phyloP scores from a whole-genome alignment of 2,797 vertebrate genomes.

The Huso huso region DNA sequence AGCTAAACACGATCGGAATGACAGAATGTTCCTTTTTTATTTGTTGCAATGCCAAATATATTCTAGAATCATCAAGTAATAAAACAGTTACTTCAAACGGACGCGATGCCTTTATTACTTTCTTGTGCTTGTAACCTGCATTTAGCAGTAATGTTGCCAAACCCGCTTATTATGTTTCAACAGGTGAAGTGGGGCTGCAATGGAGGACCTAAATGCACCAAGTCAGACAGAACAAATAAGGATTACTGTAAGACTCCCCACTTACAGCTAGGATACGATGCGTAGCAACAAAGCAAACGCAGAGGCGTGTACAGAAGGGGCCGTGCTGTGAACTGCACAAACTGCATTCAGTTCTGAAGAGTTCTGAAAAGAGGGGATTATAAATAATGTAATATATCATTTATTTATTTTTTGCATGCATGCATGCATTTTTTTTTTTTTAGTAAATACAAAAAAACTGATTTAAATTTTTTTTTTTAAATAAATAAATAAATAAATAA shows the following conservation, averaged over 20 bases:
- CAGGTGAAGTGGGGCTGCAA: not conserved
- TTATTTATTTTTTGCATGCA: conserved; percentile 82
- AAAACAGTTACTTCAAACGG: conserved; percentile 57
- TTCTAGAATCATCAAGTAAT: conserved; percentile 23
- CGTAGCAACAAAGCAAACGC: conserved; percentile 40
- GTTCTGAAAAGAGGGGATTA: conserved; percentile 89
- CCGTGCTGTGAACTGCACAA: conserved; percentile 80
- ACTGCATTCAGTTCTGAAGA: conserved; percentile 55
- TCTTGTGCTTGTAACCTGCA: too few species aligned
- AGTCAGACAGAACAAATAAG: conserved; percentile 48
- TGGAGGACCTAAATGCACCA: conserved; percentile 38
- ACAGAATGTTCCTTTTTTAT: too few species aligned
- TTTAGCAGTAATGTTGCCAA: conserved; percentile 14
- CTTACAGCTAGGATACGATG: conserved; percentile 47
- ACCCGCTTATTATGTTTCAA: not conserved
- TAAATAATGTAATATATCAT: conserved; percentile 99
- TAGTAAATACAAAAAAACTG: conserved; percentile 80
- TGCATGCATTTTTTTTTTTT: conserved; percentile 78
- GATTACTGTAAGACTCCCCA: conserved; percentile 52
- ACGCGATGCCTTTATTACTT: conserved; percentile 39
- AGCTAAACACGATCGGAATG: too few species aligned
- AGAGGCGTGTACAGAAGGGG: conserved; percentile 73
- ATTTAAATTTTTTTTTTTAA: too few species aligned
- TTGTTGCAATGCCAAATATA: too few species aligned
- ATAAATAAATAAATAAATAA: too few species aligned